Evolutionary conservation across 1,140 invertebrate genomes (phyloP).

Genomic region (Zophobas atratus): DNA sequence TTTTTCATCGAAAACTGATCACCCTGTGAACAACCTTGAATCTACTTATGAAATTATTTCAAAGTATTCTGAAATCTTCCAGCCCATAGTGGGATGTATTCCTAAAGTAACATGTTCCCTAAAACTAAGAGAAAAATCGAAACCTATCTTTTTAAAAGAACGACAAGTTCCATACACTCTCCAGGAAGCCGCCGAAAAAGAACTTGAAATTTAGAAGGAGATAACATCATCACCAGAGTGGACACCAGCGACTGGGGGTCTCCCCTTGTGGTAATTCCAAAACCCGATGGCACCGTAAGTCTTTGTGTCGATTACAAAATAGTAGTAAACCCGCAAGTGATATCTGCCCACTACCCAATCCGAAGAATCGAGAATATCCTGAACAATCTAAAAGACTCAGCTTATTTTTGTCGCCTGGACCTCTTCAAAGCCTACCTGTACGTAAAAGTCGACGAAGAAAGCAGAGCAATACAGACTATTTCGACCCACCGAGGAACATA

Average conservation of each 20-base stretch:
- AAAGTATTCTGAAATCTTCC: too few species aligned
- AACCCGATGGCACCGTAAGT: slow-evolving; percentile 64
- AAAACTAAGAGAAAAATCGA: slow-evolving; percentile 43
- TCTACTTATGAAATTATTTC: too few species aligned
- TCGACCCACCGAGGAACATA: slow-evolving; percentile 58
- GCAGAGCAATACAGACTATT: slow-evolving; percentile 49
- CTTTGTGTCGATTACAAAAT: slow-evolving; percentile 67
- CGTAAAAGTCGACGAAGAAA: slow-evolving; percentile 57
- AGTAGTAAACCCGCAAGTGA: slow-evolving; percentile 54
- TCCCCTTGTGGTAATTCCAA: slow-evolving; percentile 67
- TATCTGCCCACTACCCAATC: slow-evolving; percentile 56
- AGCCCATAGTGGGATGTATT: too few species aligned
- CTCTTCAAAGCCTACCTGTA: slow-evolving; percentile 59
- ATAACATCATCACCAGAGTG: slow-evolving; percentile 56
- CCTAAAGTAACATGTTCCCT: not conserved
- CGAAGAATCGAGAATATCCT: slow-evolving; percentile 59
- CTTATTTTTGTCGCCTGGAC: slow-evolving; percentile 54
- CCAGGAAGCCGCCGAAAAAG: slow-evolving; percentile 53
- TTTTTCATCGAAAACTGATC: too few species aligned
- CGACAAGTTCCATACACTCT: slow-evolving; percentile 62
- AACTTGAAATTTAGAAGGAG: slow-evolving; percentile 57
- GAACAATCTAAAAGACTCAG: slow-evolving; percentile 47
- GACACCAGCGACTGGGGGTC: slow-evolving; percentile 67
- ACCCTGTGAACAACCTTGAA: too few species aligned
- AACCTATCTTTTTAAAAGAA: slow-evolving; percentile 45